Conservation (phyloP, 92 coral and sea anemone species). For the Palythoa caribaeorum region DNA sequence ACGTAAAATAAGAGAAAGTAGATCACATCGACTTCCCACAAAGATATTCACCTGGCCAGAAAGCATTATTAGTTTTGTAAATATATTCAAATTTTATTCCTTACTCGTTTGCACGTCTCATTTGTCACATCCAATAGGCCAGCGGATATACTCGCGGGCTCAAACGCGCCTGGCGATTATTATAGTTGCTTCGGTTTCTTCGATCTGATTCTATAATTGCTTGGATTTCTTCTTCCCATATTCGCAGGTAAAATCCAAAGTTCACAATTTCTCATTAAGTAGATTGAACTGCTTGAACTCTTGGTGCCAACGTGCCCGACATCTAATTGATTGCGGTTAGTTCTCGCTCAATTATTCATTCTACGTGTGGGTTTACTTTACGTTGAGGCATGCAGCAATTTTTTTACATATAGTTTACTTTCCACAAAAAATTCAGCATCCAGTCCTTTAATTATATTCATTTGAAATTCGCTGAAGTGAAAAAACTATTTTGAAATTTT, state of each 20-base stretch:
- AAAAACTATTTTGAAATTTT: neutral
- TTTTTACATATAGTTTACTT: neutral
- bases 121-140: constrained; percentile 46
- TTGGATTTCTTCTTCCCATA: no score
- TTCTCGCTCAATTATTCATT: constrained; percentile 10
- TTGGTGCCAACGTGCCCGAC: neutral
- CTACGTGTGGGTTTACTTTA: neutral
- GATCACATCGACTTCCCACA: constrained; percentile 72
- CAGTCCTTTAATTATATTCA: no score
- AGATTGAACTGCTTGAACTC: neutral
- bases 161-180: neutral
- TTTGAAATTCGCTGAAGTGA: neutral
- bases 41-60: constrained; percentile 91
- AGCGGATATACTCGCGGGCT: constrained; percentile 52
- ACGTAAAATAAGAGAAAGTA: constrained; percentile 63
- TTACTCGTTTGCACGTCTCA: constrained; percentile 68
- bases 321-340: constrained; percentile 18
- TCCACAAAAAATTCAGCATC: neutral
- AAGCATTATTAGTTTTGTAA: constrained; percentile 89
- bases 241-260: neutral
- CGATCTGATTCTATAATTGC: no score
- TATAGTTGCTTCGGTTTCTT: neutral
- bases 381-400: no score
- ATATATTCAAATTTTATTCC: constrained; percentile 84
- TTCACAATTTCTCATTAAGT: neutral